phyloP scores from a whole-genome alignment of 2,113 vertebrate species.

The Chaetorhynchus papuensis region DNA sequence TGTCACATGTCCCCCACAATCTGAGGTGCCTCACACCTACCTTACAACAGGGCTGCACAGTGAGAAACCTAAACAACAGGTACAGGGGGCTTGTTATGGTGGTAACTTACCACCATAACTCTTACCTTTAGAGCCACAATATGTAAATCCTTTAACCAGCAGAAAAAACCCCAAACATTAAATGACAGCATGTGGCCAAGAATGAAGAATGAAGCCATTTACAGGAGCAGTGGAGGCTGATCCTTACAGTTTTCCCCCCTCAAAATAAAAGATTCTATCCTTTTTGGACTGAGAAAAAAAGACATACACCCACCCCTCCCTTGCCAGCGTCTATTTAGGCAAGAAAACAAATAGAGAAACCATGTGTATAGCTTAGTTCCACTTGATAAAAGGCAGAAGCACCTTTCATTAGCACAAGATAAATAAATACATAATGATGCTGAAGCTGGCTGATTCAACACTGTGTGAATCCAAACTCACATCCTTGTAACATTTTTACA shows the following conservation, averaged over 20 bases:
- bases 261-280: neutral
- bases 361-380: neutral
- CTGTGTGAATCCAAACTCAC: neutral
- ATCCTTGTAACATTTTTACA: neutral
- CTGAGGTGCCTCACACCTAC: neutral
- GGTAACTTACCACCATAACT: too few relatives aligned
- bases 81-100: neutral
- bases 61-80: neutral
- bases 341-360: neutral
- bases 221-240: neutral
- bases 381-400: neutral
- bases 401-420: neutral
- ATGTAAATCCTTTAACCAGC: neutral
- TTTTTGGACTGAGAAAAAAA: neutral
- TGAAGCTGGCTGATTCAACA: neutral
- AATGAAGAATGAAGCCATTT: neutral
- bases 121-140: neutral
- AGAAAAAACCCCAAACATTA: neutral
- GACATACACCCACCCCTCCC: accelerated
- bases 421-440: neutral
- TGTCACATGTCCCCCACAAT: neutral
- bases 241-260: neutral
- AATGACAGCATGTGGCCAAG: neutral
- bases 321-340: neutral
- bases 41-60: neutral